Conservation (phyloP, 2,113 vertebrate species). For the Cyrtonyx montezumae region DNA sequence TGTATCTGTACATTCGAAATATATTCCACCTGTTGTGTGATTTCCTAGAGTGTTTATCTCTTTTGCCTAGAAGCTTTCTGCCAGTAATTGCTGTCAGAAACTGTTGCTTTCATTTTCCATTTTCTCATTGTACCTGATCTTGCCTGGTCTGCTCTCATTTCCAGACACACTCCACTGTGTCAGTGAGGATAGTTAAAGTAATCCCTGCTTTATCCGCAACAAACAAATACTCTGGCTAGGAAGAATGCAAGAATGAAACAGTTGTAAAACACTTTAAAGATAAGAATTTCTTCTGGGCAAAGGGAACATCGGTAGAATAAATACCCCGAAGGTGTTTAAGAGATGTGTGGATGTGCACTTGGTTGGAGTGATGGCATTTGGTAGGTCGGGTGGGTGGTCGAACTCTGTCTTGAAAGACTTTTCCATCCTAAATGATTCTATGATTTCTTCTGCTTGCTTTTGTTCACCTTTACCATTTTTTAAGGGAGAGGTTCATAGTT, state of each 20-base stretch:
- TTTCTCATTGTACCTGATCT: neutral
- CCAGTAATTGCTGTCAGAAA: neutral
- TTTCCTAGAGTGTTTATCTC: neutral
- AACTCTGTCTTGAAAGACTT: neutral
- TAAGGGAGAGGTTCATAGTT: neutral
- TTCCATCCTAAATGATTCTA: neutral
- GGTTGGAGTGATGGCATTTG: neutral
- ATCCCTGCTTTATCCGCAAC: neutral
- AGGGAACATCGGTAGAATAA: neutral
- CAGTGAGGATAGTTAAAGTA: neutral
- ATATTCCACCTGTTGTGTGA: neutral
- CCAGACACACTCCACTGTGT: neutral
- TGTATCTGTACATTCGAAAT: neutral
- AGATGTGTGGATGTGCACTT: neutral
- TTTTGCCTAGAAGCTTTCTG: neutral
- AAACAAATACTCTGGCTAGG: neutral
- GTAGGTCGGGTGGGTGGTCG: neutral
- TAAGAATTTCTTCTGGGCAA: neutral
- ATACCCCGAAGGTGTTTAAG: neutral
- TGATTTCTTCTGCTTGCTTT: neutral
- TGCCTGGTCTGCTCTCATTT: neutral
- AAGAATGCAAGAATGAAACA: neutral
- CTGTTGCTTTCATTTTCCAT: accelerated
- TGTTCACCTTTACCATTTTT: neutral
- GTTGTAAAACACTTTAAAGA: neutral